A percentile compares a stretch with the other conserved stretches of the same genome.
Conservation (phyloP, 2,797 vertebrate species). For the Garrulus glandarius region DNA sequence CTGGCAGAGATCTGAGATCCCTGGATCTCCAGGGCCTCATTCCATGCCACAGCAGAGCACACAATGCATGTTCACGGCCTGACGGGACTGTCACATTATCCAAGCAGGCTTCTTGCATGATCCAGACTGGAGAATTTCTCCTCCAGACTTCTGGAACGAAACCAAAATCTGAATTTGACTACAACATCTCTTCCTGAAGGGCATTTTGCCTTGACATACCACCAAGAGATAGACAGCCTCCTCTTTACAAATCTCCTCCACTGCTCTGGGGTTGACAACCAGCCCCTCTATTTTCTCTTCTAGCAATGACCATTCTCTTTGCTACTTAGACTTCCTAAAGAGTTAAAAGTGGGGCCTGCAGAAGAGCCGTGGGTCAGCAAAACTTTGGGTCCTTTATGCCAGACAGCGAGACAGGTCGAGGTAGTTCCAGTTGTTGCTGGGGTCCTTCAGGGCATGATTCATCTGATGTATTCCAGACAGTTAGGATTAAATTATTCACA, state of each 20-base stretch:
- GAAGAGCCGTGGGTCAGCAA: neutral
- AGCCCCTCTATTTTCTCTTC: neutral
- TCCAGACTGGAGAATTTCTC: neutral
- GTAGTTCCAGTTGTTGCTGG: neutral
- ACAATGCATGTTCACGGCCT: neutral
- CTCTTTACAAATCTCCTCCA: neutral
- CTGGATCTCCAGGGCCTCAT: neutral
- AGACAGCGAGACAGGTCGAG: neutral
- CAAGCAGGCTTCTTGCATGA: neutral
- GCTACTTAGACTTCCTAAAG: neutral
- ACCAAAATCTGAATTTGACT: neutral
- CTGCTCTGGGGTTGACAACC: neutral
- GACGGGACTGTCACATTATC: neutral
- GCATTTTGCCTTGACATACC: neutral
- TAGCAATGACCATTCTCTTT: neutral
- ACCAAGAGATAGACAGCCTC: neutral
- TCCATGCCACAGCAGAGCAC: neutral
- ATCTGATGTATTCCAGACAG: neutral
- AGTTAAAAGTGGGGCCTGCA: neutral
- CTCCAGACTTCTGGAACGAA: neutral
- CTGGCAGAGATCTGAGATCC: neutral
- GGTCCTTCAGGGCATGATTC: neutral
- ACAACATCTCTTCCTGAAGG: neutral
- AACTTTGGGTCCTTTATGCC: neutral
- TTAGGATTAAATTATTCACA: conserved; percentile 14